Percentiles rank a stretch among this genome's conserved stretches.
phyloP scores from a whole-genome alignment of 2,113 vertebrate genomes.

The Rutilus rutilus region DNA sequence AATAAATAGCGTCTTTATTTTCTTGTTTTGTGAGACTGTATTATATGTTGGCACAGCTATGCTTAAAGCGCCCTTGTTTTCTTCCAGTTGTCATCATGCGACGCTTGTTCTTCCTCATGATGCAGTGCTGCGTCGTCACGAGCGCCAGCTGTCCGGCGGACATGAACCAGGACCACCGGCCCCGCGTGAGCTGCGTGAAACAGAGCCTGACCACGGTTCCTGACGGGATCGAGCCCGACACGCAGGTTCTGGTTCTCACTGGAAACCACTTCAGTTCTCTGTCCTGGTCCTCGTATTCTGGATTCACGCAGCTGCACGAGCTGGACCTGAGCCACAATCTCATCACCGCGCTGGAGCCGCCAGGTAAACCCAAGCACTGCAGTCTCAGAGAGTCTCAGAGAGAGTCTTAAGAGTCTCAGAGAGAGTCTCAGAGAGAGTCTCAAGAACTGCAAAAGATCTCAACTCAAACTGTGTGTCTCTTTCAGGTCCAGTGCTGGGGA shows the following conservation, averaged over 20 bases:
- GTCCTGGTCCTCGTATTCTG: conserved; percentile 67
- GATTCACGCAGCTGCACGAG: conserved; percentile 66
- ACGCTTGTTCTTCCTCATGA: conserved; percentile 55
- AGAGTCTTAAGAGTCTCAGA: too few species aligned
- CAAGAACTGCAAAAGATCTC: too few species aligned
- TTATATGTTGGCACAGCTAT: background rate
- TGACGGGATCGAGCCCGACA: conserved; percentile 51
- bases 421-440: too few species aligned
- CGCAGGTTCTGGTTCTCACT: conserved; percentile 67
- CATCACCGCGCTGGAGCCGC: conserved; percentile 54
- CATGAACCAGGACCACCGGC: conserved; percentile 65
- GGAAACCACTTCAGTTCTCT: conserved; percentile 68
- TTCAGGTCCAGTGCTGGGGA: conserved; percentile 58
- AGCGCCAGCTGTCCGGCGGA: conserved; percentile 58
- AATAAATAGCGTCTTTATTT: too few species aligned
- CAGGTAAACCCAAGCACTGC: conserved; percentile 21
- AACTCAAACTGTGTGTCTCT: conserved; percentile 7
- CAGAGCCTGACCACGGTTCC: conserved; percentile 60
- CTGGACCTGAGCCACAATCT: conserved; percentile 73
- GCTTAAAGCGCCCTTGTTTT: background rate
- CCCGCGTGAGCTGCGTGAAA: conserved; percentile 65
- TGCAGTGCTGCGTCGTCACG: background rate
- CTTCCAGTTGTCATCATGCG: conserved; percentile 30
- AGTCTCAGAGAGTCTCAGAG: too few species aligned
- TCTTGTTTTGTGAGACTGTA: background rate